These are phyloP conservation scores for Aplochiton taeniatus DNA, from an alignment of 2,797 vertebrate species.

Conservation along the genomic window DNA sequence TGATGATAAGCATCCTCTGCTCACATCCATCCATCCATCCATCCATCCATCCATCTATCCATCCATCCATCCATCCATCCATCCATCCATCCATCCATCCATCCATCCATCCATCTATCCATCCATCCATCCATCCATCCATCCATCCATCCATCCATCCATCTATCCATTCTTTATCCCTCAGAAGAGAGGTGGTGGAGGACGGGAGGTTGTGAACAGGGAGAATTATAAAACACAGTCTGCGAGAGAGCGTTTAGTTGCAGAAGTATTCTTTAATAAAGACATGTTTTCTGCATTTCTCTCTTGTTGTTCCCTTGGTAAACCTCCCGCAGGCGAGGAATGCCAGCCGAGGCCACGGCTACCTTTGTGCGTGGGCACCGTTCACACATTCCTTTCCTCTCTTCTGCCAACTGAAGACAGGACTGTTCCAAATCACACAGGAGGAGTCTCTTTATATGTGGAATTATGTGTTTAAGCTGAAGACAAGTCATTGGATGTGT, in stretches of 20 bases:
- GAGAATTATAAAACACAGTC: background rate
- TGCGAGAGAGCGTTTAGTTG: constrained; percentile 60
- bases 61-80: constrained; percentile 37
- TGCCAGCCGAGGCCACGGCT: constrained; percentile 68
- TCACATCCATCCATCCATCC: constrained; percentile 49
- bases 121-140: constrained; percentile 37
- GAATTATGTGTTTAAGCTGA: constrained; percentile 1
- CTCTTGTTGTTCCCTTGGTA: constrained; percentile 66
- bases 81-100: constrained; percentile 37
- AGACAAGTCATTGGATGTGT: constrained; percentile 20
- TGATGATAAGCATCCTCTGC: constrained; percentile 56
- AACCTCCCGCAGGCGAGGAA: constrained; percentile 72
- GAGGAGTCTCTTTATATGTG: background rate
- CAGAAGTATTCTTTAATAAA: constrained; percentile 68
- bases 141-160: constrained; percentile 39
- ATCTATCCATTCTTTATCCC: constrained; percentile 48
- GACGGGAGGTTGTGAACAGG: background rate
- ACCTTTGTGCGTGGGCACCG: constrained; percentile 63
- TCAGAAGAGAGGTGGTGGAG: constrained; percentile 22
- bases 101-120: constrained; percentile 37
- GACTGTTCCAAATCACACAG: constrained; percentile 57
- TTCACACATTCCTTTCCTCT: constrained; percentile 59
- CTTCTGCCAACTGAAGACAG: constrained; percentile 53
- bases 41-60: constrained; percentile 37
- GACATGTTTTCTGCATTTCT: constrained; percentile 77